These are phyloP conservation scores for Neostethus bicornis DNA, from an alignment of 2,797 vertebrate species.

Conservation along the genomic window DNA sequence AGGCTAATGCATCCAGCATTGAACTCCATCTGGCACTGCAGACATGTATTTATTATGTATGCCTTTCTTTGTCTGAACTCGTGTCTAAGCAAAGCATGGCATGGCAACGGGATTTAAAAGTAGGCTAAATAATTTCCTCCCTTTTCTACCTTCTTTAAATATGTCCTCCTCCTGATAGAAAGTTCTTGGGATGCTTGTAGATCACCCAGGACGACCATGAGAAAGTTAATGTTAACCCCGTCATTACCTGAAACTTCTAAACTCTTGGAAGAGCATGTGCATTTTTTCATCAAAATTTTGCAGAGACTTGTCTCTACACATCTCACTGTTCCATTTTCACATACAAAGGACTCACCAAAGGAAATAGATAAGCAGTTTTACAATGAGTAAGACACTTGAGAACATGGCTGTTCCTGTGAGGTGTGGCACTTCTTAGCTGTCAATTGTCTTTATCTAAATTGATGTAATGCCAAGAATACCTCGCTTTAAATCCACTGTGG, in stretches of 20 bases:
- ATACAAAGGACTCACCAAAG: constrained; percentile 10
- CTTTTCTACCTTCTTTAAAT: constrained; percentile 22
- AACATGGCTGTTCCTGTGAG: constrained; percentile 44
- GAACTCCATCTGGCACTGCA: constrained; percentile 19
- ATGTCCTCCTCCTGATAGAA: constrained; percentile 22
- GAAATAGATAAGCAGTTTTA: constrained; percentile 31
- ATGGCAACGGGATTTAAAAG: neutral
- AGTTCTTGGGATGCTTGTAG: constrained; percentile 35
- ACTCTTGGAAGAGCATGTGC: constrained; percentile 4
- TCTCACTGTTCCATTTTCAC: constrained; percentile 30
- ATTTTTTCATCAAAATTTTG: constrained; percentile 8
- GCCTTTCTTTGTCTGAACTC: constrained; percentile 6
- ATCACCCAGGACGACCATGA: constrained; percentile 32
- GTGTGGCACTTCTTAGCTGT: constrained; percentile 42
- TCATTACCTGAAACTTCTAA: neutral
- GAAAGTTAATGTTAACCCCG: constrained; percentile 20
- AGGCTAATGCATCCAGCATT: constrained; percentile 13
- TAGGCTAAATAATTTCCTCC: neutral
- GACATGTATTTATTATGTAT: neutral
- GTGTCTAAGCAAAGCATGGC: neutral
- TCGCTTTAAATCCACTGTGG: constrained; percentile 4
- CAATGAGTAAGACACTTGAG: constrained; percentile 58
- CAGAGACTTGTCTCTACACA: constrained; percentile 53
- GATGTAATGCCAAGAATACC: constrained; percentile 28
- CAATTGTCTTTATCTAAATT: constrained; percentile 30